These are phyloP conservation scores for Drosophila dunni DNA, from an alignment of 1,140 invertebrate species.

Conservation along the genomic window DNA sequence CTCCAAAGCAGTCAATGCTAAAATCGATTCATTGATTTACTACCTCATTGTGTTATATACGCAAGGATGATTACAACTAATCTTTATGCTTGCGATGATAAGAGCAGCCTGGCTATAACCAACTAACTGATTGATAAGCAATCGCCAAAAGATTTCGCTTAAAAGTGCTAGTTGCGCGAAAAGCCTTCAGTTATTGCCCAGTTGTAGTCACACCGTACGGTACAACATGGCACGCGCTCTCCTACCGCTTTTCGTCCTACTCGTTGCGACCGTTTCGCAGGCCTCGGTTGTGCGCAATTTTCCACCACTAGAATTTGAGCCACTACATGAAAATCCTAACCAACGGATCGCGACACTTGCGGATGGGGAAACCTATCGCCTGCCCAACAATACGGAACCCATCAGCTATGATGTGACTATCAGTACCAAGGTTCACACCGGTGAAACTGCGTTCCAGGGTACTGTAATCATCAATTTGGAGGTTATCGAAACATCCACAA, in stretches of 20 bases:
- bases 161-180: constrained; percentile 47
- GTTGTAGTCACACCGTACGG: constrained; percentile 42
- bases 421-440: constrained; percentile 86
- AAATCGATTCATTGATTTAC: constrained; percentile 11
- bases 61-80: constrained; percentile 53
- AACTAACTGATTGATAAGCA: not conserved
- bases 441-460: constrained; percentile 86
- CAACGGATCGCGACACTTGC: constrained; percentile 35
- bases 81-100: constrained; percentile 58
- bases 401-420: constrained; percentile 88
- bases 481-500: constrained; percentile 62
- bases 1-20: not conserved
- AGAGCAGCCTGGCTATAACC: constrained; percentile 8
- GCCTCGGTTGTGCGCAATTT: constrained; percentile 54
- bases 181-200: constrained; percentile 54
- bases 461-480: constrained; percentile 86
- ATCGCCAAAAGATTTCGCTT: constrained; percentile 33
- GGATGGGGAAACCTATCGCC: constrained; percentile 84
- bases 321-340: constrained; percentile 60
- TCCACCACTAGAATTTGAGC: constrained; percentile 53
- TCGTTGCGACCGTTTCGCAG: constrained; percentile 49
- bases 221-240: constrained; percentile 63
- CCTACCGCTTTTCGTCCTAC: constrained; percentile 38
- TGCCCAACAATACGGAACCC: constrained; percentile 87
- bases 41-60: constrained; percentile 10